Conservation (phyloP, 92 coral and sea anemone genomes). For the Epizoanthus stellaris region DNA sequence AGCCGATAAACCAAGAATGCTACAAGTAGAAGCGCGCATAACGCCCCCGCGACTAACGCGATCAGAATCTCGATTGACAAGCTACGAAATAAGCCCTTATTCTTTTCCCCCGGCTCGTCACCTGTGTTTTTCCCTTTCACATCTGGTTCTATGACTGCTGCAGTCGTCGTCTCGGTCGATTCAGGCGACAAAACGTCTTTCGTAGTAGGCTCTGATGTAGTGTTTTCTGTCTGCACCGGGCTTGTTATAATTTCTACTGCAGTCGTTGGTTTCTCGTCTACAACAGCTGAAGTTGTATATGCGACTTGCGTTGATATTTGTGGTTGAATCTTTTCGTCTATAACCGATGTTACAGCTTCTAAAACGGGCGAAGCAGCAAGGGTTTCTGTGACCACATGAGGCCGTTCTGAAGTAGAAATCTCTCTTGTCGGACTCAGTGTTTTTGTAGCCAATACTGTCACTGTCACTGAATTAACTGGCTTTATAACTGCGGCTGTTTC, state of each 20-base stretch:
- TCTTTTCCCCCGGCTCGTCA: constrained; percentile 32
- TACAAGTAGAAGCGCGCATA: constrained; percentile 74
- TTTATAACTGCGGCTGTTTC: constrained; percentile 18
- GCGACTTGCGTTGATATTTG: constrained; percentile 4
- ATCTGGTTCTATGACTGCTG: constrained; percentile 15
- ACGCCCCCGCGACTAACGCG: constrained; percentile 85
- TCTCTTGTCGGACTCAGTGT: background rate
- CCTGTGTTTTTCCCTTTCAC: constrained; percentile 13
- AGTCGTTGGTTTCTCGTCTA: background rate
- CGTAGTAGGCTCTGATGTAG: background rate
- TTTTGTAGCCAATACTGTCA: background rate
- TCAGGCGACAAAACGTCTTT: background rate
- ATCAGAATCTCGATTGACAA: constrained; percentile 85
- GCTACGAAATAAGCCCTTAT: constrained; percentile 74
- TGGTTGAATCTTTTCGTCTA: background rate
- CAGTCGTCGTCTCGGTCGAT: background rate
- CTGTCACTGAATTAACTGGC: background rate
- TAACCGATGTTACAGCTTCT: background rate
- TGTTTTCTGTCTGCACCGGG: background rate
- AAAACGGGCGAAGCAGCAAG: constrained; percentile 17
- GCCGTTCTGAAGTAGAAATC: background rate
- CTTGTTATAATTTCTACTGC: background rate
- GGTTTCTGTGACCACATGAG: background rate
- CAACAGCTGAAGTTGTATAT: constrained; percentile 5
- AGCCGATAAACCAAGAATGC: constrained; percentile 82